Percentiles rank a stretch among this genome's conserved stretches.
Evolutionary conservation across 1,140 invertebrate species (phyloP).

Genomic region (Agrypnia vestita): DNA sequence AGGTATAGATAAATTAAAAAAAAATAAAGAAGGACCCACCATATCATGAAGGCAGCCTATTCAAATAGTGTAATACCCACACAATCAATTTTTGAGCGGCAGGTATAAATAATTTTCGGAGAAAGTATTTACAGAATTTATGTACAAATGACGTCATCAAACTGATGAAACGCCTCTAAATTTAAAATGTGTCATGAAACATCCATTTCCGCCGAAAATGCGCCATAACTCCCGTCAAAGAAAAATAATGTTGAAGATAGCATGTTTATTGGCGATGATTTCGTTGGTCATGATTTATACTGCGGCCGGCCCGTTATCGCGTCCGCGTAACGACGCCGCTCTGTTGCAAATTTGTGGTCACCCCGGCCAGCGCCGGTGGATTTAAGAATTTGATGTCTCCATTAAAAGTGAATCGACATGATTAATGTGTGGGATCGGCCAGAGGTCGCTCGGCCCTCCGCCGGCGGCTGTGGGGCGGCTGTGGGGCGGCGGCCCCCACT

Average conservation of each 20-base stretch:
- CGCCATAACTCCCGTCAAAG: conserved; percentile 23
- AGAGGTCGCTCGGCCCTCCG: not conserved
- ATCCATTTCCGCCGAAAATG: conserved; percentile 19
- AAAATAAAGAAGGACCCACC: too few species aligned
- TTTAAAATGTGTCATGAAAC: conserved; percentile 18
- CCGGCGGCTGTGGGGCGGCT: not conserved
- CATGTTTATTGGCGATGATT: conserved; percentile 41
- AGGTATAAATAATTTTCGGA: too few species aligned
- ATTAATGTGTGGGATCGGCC: conserved; percentile 51
- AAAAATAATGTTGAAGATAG: conserved; percentile 29
- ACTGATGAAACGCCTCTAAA: not conserved
- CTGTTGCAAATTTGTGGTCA: conserved; percentile 43
- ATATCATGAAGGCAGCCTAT: too few species aligned
- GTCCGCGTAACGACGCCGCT: conserved; percentile 32
- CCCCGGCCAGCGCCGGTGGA: conserved; percentile 20
- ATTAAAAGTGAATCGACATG: conserved; percentile 58
- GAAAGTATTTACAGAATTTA: too few species aligned
- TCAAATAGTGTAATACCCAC: too few species aligned
- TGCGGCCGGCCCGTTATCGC: conserved; percentile 18
- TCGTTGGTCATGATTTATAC: conserved; percentile 11
- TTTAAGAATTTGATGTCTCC: conserved; percentile 58
- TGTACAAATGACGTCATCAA: conserved; percentile 3
- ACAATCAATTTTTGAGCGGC: too few species aligned
- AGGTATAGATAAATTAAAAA: too few species aligned
- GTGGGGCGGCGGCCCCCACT: too few species aligned